Evolutionary conservation across 1,140 invertebrate genomes (phyloP).

Genomic region (Phthorimaea operculella): DNA sequence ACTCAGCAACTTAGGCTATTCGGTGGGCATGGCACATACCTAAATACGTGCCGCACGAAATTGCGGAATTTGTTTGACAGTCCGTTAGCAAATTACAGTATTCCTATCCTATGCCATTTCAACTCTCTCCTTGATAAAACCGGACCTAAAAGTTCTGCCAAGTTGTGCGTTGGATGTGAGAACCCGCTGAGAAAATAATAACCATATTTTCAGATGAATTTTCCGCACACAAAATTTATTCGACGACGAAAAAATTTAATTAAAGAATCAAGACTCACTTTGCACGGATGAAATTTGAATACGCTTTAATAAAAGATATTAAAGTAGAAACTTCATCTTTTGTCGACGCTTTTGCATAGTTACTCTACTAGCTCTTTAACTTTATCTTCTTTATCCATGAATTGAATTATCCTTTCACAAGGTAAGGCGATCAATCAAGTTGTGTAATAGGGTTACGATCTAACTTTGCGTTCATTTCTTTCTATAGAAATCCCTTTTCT

Average conservation of each 20-base stretch:
- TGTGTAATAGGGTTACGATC: background rate
- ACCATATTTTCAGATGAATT: too few relatives aligned
- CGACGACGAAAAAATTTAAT: background rate
- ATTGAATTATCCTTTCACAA: background rate
- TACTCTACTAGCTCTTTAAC: background rate
- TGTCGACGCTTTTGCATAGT: background rate
- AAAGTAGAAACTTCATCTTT: background rate
- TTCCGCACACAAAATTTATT: too few relatives aligned
- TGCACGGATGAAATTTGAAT: background rate
- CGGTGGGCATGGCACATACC: too few relatives aligned
- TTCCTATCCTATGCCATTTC: too few relatives aligned
- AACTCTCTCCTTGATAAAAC: too few relatives aligned
- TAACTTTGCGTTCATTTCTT: background rate
- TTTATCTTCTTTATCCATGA: background rate
- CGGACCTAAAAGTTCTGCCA: too few relatives aligned
- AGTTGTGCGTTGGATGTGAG: too few relatives aligned
- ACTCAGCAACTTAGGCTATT: too few relatives aligned
- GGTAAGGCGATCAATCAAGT: background rate
- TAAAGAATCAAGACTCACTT: background rate
- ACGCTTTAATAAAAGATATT: background rate
- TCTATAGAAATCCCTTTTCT: background rate
- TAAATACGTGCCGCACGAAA: too few relatives aligned
- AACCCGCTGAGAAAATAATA: too few relatives aligned
- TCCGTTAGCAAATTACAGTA: too few relatives aligned
- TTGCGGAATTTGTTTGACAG: too few relatives aligned